Base-by-base conservation (phyloP, 2,888 invertebrate genomes). In the Pandemis corylana region DNA sequence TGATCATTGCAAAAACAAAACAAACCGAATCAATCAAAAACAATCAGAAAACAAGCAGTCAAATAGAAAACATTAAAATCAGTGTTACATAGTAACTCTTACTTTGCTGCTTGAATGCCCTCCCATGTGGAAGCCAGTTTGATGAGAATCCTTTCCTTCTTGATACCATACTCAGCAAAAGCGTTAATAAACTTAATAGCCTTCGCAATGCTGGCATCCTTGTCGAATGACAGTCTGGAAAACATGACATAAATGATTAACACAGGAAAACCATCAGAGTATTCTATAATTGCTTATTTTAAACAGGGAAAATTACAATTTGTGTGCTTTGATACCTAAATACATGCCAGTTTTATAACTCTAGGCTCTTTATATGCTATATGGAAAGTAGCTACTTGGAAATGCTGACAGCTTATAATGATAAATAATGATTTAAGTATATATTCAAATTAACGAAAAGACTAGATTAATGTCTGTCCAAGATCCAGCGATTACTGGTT, bases 51-150 rank as follows among this genome's bases (percentile, higher is more conserved):
- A 20, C 20, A 20, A 20, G 20, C 20, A 20, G 1, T 20, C 20
- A 20, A 20, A 20, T 20, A 20, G 20, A 20, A 20, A 20, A 20
- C 20, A 20, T 20, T 0, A 20, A 20, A 20, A 51, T 0, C 15
- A 9, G 9, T 56, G 9, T 20, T 15, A 9, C 20, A 20, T 6
- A 42, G 7, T 20, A 4, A 53, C 36, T 69, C 95, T 94, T 94
- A 98, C 98, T 96, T 97, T 36, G 99, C 99, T 49, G 99, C 99
- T 94, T 99, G 98, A 79, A 99, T 99, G 44, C 99, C 99, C 94
- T 99, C 99, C 99, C 99, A 99, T 0, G 99, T 99, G 0, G 99
- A 98, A 0, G 99, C 99, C 79, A 99, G 95, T 92, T 99, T 99
- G 80, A 99, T 99, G 28, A 99, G 95, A 87, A 99, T 97, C 72